Evolutionary conservation across 1,140 invertebrate species (phyloP), one percentile per base, ranked within the genome.

Genomic region (Rhopalosiphum maidis): DNA sequence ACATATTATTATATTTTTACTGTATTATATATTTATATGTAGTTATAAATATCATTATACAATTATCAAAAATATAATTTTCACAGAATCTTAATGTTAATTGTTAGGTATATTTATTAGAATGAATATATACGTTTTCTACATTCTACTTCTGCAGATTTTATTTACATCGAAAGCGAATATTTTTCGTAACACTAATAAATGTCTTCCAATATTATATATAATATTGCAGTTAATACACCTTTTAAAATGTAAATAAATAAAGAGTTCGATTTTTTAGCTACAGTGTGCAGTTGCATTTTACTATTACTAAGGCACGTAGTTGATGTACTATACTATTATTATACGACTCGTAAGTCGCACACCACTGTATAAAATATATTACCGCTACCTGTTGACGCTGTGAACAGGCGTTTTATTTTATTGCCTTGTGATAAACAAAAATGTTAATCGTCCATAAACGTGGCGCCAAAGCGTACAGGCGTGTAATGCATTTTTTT

Each of bases 391-490:
- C 88, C 88, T 89, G 88, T 89, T 89, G 86, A 46, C 86, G 46
- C 46, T 30, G 30, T 18, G 35, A 89, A 89, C 23, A 23, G 48
- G 51, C 48, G 51, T 55, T 89, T 37, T 35, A 37, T 89, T 89
- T 89, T 89, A 89, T 55, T 89, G n/a, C 54, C 88, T 22, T 15
- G 51, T 35, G 88, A 89, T 89, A 89, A 89, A 89, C 88, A 55
- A 89, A 89, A 89, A 37, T 89, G 88, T 89, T 55, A 89, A 89
- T 55, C 88, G 88, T 55, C 88, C 37, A 18, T 37, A 89, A 89
- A 89, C 51, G 51, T 35, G 88, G 88, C 88, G 88, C 88, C 88
- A 55, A 41, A 35, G n/a, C 51, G 48, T 43, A 46, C 85, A 37
- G n/a, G 22, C n/a, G 51, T 25, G 35, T 46, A 89, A 89, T 89